These are phyloP conservation scores for Notiomystis cincta DNA, from an alignment of 2,113 vertebrate genomes.

Conservation along the genomic window DNA sequence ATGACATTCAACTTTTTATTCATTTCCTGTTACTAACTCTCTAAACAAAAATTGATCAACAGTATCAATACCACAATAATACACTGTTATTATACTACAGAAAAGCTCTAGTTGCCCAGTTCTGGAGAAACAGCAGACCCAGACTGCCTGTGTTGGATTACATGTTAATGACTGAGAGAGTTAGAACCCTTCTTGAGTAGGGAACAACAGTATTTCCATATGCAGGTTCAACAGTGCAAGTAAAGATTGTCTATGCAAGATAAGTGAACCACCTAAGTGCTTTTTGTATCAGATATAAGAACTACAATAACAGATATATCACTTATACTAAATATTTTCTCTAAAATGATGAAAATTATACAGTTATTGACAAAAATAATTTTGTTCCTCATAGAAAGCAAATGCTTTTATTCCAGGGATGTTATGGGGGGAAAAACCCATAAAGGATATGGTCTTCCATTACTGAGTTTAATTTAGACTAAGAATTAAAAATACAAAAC, in stretches of 20 bases:
- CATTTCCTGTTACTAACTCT: not conserved
- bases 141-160: accelerated
- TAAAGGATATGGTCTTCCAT: not conserved
- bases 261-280: not conserved
- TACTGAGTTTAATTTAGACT: not conserved
- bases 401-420: not conserved
- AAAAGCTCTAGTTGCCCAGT: not conserved
- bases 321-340: not conserved
- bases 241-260: not conserved
- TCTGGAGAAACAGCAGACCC: not conserved
- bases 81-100: not conserved
- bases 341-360: not conserved
- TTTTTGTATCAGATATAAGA: not conserved
- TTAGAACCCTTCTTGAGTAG: not conserved
- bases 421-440: too few relatives aligned
- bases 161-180: not conserved
- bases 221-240: not conserved
- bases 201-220: not conserved
- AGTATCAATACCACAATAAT: not conserved
- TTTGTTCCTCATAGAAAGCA: not conserved
- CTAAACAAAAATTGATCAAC: not conserved
- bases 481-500: not conserved
- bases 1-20: not conserved
- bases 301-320: not conserved
- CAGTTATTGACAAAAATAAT: not conserved